phyloP scores from a whole-genome alignment of 2,113 vertebrate genomes.

The Myotis lucifugus region DNA sequence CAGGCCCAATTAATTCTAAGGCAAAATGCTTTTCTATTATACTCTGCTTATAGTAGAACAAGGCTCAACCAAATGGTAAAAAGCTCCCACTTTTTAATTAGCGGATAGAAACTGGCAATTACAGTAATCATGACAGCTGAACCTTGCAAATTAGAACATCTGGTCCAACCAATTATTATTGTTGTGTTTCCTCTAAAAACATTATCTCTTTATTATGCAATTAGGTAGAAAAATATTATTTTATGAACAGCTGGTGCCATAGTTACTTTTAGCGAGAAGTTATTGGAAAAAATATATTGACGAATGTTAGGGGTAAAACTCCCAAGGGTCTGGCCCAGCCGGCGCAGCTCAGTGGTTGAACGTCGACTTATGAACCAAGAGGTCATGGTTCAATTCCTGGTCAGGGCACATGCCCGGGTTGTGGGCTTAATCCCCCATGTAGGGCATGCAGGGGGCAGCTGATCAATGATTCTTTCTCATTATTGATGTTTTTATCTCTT shows the following conservation, averaged over 20 bases:
- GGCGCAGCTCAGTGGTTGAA: no score
- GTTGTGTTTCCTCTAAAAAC: constrained; percentile 5
- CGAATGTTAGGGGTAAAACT: constrained; percentile 4
- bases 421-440: no score
- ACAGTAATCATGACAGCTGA: constrained; percentile 3
- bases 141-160: constrained; percentile 1
- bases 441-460: no score
- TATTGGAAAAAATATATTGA: not conserved
- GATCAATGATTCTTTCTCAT: no score
- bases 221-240: not conserved
- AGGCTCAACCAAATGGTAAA: not conserved
- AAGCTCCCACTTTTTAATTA: not conserved
- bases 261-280: constrained; percentile 23
- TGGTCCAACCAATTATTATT: constrained; percentile 25
- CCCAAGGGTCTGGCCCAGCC: not conserved
- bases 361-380: no score
- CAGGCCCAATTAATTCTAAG: constrained; percentile 1
- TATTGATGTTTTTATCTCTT: no score
- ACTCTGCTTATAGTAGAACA: not conserved
- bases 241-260: not conserved
- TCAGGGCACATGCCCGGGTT: no score
- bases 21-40: not conserved
- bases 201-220: constrained; percentile 1
- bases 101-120: constrained; percentile 31
- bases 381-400: no score